A percentile compares a stretch with the other conserved stretches of the same genome.
These are phyloP conservation scores for Corvus cornix DNA, from an alignment of 2,113 vertebrate species.

Conservation along the genomic window DNA sequence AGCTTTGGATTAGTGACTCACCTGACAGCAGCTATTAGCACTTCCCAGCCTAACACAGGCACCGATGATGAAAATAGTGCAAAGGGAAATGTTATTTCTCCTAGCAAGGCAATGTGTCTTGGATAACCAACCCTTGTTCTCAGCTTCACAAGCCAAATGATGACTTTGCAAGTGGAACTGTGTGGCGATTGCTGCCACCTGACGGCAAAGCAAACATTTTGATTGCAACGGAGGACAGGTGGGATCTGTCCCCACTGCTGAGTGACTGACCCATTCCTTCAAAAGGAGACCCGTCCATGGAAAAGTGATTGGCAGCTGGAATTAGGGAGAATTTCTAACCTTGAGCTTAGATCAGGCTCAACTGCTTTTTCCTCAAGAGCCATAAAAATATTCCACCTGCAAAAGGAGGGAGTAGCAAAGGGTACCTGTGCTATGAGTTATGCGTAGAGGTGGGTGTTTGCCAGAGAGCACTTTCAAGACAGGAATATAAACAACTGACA, in stretches of 20 bases:
- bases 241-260: neutral
- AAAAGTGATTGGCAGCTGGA: neutral
- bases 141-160: neutral
- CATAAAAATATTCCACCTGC: neutral
- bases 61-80: accelerated
- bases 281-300: neutral
- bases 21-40: neutral
- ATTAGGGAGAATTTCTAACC: neutral
- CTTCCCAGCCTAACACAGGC: neutral
- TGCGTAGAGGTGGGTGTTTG: neutral
- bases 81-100: neutral
- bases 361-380: neutral
- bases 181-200: neutral
- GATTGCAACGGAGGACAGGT: neutral
- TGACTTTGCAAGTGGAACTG: neutral
- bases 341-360: neutral
- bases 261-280: neutral
- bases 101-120: accelerated
- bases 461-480: neutral
- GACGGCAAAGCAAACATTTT: neutral
- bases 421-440: neutral
- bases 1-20: neutral
- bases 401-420: neutral
- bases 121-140: neutral
- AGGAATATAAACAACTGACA: neutral